phyloP scores from a whole-genome alignment of 2,797 vertebrate genomes.

The Pangasius mekongensis region DNA sequence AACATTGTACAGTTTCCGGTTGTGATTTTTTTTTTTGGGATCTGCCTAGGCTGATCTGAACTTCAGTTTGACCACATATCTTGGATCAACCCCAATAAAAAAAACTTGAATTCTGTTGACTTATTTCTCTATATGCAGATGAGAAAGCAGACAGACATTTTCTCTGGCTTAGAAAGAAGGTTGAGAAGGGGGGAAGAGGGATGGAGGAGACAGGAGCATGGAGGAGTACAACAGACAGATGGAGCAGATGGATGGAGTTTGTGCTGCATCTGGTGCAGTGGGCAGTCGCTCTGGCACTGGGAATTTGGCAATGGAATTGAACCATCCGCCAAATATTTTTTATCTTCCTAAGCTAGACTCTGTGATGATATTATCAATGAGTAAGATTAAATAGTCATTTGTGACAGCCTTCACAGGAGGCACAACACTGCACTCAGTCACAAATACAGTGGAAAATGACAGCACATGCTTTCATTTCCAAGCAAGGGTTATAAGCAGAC shows the following conservation, averaged over 20 bases:
- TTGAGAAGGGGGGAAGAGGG: constrained; percentile 1
- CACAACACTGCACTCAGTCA: neutral
- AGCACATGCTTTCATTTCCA: constrained; percentile 2
- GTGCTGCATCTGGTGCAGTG: constrained; percentile 64
- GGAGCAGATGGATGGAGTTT: constrained; percentile 76
- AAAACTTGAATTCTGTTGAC: neutral
- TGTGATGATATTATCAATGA: constrained; percentile 22
- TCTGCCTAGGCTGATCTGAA: neutral
- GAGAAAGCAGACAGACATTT: neutral
- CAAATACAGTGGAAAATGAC: neutral
- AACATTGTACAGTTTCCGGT: neutral
- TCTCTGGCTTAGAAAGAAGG: neutral
- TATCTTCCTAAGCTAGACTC: constrained; percentile 4
- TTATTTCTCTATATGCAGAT: constrained; percentile 29
- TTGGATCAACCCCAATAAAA: neutral
- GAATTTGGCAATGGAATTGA: constrained; percentile 42
- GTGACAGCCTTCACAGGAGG: constrained; percentile 16
- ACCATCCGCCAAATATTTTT: constrained; percentile 24
- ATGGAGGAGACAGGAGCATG: constrained; percentile 59
- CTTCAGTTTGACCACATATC: neutral
- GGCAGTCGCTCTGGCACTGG: constrained; percentile 63
- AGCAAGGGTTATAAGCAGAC: neutral
- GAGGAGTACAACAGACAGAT: constrained; percentile 70
- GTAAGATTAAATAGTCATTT: constrained; percentile 29
- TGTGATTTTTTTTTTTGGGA: neutral